Percentiles rank a stretch among this genome's conserved stretches.
These are phyloP conservation scores for Meles meles DNA, from an alignment of 2,113 vertebrate genomes.

Conservation along the genomic window DNA sequence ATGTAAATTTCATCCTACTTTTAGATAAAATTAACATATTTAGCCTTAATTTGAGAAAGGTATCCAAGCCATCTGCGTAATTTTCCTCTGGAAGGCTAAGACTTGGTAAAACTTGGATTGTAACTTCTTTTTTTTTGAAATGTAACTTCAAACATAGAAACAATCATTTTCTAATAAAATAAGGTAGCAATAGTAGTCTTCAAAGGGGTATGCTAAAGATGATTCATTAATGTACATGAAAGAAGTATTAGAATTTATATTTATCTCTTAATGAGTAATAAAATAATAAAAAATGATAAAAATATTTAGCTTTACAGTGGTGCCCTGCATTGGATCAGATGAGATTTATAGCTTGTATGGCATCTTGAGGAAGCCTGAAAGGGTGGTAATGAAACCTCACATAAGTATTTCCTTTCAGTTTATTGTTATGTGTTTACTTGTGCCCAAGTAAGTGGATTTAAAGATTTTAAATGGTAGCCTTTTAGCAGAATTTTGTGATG, in stretches of 20 bases:
- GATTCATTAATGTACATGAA: background rate
- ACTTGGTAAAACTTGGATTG: background rate
- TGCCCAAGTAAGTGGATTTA: background rate
- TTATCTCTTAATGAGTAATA: background rate
- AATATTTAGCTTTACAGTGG: background rate
- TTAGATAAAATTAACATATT: background rate
- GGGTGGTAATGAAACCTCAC: background rate
- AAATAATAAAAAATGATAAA: background rate
- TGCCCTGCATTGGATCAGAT: background rate
- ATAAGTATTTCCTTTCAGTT: background rate
- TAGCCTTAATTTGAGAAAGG: background rate
- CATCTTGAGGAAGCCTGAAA: background rate
- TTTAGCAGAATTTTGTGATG: background rate
- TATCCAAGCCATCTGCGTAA: background rate
- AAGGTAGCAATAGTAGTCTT: background rate
- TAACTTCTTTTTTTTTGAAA: background rate
- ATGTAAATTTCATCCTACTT: background rate
- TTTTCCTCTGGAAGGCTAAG: background rate
- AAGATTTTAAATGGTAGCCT: slow-evolving; percentile 9
- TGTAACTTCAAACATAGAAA: slow-evolving; percentile 20
- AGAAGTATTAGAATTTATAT: background rate
- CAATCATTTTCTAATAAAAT: slow-evolving; percentile 7
- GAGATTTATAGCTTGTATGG: background rate
- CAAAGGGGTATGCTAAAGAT: background rate
- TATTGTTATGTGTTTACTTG: background rate